phyloP scores from a whole-genome alignment of 2,797 vertebrate species.

The Pogonophryne albipinna region DNA sequence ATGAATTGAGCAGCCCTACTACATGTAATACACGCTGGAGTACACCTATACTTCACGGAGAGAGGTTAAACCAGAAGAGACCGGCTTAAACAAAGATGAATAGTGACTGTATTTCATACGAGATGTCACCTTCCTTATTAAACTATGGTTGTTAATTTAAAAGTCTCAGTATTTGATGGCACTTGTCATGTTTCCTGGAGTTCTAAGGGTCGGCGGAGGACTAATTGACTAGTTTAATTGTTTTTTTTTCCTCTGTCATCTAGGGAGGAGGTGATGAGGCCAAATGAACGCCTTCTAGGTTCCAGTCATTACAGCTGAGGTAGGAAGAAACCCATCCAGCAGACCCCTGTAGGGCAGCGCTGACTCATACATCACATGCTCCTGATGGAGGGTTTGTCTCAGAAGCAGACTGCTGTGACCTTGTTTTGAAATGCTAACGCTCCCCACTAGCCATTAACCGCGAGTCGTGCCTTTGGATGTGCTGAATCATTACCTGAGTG shows the following conservation, averaged over 20 bases:
- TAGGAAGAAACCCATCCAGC: slow-evolving; percentile 38
- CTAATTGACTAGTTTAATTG: slow-evolving; percentile 42
- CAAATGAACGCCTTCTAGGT: slow-evolving; percentile 57
- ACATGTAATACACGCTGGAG: neutral
- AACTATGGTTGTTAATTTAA: accelerated
- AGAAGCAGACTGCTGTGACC: slow-evolving; percentile 55
- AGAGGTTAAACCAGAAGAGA: neutral
- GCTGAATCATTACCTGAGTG: slow-evolving; percentile 63
- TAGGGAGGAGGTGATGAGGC: slow-evolving; percentile 44
- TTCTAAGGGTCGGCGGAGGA: slow-evolving; percentile 17
- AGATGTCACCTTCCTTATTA: neutral
- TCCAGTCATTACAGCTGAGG: slow-evolving; percentile 64
- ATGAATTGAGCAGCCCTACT: no score
- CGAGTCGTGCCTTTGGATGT: slow-evolving; percentile 52
- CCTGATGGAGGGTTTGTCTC: slow-evolving; percentile 52
- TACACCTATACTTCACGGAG: neutral
- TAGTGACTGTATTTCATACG: no score
- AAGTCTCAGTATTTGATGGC: slow-evolving; percentile 2
- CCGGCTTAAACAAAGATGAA: neutral
- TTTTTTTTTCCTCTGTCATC: slow-evolving; percentile 26
- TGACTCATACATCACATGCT: slow-evolving; percentile 74
- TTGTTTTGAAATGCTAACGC: slow-evolving; percentile 69
- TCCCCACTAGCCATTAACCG: slow-evolving; percentile 60
- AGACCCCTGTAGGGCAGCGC: slow-evolving; percentile 39
- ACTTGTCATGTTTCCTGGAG: slow-evolving; percentile 11